A percentile compares a stretch with the other conserved stretches of the same genome.
These are phyloP conservation scores for Pyralis farinalis DNA, from an alignment of 2,888 invertebrate species.

Conservation along the genomic window DNA sequence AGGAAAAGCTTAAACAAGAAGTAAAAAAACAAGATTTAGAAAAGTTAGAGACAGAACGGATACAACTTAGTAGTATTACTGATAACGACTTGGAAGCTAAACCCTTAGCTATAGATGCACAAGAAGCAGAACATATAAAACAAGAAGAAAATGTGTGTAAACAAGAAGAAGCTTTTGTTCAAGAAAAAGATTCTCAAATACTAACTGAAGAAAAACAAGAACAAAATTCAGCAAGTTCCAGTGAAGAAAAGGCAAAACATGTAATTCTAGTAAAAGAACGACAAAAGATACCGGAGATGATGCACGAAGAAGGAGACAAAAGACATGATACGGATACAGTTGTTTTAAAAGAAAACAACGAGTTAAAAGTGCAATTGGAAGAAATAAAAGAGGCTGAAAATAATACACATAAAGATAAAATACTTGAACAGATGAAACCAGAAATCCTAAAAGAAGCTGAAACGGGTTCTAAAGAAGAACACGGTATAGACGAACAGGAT, in stretches of 20 bases:
- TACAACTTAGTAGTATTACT: no score
- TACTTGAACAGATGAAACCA: slow-evolving; percentile 6
- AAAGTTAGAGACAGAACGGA: no score
- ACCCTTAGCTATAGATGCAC: no score
- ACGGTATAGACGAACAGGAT: no score
- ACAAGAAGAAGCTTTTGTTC: no score
- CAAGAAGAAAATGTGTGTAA: slow-evolving; percentile 9
- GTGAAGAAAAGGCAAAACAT: slow-evolving; percentile 21
- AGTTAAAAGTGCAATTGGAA: slow-evolving; percentile 23
- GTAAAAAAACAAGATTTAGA: slow-evolving; percentile 10
- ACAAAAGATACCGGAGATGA: slow-evolving; percentile 8
- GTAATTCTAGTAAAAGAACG: slow-evolving; percentile 8
- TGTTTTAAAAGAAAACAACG: slow-evolving; percentile 13
- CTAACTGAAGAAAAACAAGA: slow-evolving; percentile 16
- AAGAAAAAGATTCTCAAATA: no score
- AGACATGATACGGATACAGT: no score
- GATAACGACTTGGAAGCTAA: no score
- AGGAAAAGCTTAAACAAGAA: slow-evolving; percentile 27
- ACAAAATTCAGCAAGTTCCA: slow-evolving; percentile 42
- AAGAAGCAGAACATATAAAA: slow-evolving; percentile 3
- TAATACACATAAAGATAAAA: slow-evolving; percentile 7
- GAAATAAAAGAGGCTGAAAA: slow-evolving; percentile 25
- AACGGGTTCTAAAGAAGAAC: no score
- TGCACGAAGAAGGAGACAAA: slow-evolving; percentile 9
- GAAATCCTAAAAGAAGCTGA: no score